Percentiles rank a stretch among this genome's conserved stretches.
Conservation (phyloP, 2,113 vertebrate genomes). For the Dasypus novemcinctus region DNA sequence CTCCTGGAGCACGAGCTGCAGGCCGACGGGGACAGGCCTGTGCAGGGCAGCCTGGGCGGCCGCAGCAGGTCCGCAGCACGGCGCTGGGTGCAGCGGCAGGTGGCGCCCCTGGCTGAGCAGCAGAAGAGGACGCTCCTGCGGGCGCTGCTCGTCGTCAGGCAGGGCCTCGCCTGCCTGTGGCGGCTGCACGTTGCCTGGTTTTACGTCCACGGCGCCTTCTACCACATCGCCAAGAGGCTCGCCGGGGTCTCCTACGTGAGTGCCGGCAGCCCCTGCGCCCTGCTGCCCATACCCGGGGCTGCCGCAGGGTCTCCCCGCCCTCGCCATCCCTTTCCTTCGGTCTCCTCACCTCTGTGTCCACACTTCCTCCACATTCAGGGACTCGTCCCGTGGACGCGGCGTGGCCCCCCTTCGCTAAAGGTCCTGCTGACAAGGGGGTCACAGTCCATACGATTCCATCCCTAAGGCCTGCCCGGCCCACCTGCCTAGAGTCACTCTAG, state of each 20-base stretch:
- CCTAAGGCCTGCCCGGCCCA: too few species aligned
- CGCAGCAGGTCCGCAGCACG: constrained; percentile 70
- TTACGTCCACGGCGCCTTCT: constrained; percentile 90
- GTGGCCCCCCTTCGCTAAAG: too few species aligned
- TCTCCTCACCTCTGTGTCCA: too few species aligned
- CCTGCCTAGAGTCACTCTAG: too few species aligned
- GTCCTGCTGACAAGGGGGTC: too few species aligned
- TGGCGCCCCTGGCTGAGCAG: constrained; percentile 80
- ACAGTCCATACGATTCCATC: too few species aligned
- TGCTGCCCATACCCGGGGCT: too few species aligned
- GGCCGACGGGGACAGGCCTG: neutral
- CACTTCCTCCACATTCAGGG: too few species aligned
- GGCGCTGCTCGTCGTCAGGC: constrained; percentile 76
- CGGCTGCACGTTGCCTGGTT: constrained; percentile 91
- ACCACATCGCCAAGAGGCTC: constrained; percentile 92
- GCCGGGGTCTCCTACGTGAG: constrained; percentile 90
- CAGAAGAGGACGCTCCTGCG: constrained; percentile 85
- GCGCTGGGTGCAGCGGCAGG: constrained; percentile 78
- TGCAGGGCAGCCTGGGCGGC: constrained; percentile 45
- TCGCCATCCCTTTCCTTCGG: too few species aligned
- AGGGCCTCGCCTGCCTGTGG: constrained; percentile 85
- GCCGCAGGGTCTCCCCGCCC: too few species aligned
- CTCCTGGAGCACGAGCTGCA: constrained; percentile 92
- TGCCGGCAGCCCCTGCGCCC: too few species aligned
- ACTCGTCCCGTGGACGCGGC: too few species aligned